Evolutionary conservation across 2,113 vertebrate species (phyloP), one percentile per base, ranked within the genome.

Genomic region (Hippocampus zosterae): DNA sequence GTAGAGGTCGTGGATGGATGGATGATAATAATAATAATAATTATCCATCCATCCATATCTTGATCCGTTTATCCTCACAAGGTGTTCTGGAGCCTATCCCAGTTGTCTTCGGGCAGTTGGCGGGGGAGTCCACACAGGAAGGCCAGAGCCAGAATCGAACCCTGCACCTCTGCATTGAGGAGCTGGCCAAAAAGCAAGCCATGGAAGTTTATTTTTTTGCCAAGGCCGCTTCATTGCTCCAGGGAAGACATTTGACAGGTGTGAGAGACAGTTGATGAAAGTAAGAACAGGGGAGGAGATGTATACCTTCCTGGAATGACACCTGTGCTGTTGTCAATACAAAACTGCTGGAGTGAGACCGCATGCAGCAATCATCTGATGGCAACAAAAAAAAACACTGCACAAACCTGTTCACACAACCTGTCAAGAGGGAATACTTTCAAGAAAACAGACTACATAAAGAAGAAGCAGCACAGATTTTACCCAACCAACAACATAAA

Each of bases 171-270:
- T 37, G 33, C 33, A 37, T 88, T 19, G 37, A 21, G 62, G 12
- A 41, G 16, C 56, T 57, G 29, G 19, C 21, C 0, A 13, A 16
- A 63, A 64, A 72, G 16, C 65, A 42, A 25, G 52, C 65, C 67
- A 79, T 73, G 72, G 69, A 70, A 57, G 70, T 66, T 57, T 48
- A 62, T 23, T 27, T 57, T 57, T 25, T 74, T 56, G 48, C 77
- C 59, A 46, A 64, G 40, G 61, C 37, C 21, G 37, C 40, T 5
- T 78, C 41, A 60, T 29, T 65, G 37, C 75, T 46, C 48, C 40
- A 37, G 33, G 70, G 16, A 50, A 71, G 42, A 48, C 19, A 12
- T 71, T 61, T 75, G 74, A 21, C 70, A 55, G 68, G 1, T 16
- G 33, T 68, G 50, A n/a, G 11, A 65, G 33, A 63, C 73, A 70